Conservation (phyloP, 2,113 vertebrate genomes). For the Eonycteris spelaea region DNA sequence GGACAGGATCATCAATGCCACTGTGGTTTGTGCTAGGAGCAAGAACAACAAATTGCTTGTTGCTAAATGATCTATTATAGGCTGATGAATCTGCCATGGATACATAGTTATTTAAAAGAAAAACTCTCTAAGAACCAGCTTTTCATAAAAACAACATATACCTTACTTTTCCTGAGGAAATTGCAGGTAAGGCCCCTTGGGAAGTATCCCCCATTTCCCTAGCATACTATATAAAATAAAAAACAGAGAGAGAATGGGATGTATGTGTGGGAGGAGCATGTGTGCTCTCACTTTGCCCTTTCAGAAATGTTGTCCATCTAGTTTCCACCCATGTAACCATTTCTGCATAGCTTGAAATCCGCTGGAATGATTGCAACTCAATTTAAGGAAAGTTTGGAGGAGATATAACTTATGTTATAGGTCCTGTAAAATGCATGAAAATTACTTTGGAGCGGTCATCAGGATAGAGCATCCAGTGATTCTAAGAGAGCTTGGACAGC, state of each 20-base stretch:
- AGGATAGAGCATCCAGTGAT: background rate
- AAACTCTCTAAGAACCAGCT: background rate
- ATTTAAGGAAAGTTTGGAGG: background rate
- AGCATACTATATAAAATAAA: background rate
- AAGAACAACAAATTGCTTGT: background rate
- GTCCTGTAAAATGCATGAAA: background rate
- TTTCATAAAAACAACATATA: conserved; percentile 24
- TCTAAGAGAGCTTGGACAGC: background rate
- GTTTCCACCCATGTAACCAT: background rate
- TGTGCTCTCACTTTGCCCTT: background rate
- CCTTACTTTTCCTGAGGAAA: background rate
- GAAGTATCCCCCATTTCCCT: background rate
- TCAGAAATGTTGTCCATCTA: background rate
- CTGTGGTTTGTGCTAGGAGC: background rate
- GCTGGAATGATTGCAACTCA: background rate
- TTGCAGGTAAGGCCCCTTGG: background rate
- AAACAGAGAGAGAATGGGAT: background rate
- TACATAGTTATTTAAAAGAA: conserved; percentile 37
- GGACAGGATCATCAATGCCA: background rate
- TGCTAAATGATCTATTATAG: background rate
- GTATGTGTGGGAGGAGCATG: background rate
- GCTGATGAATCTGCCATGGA: background rate
- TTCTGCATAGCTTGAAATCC: background rate
- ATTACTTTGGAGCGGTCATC: background rate
- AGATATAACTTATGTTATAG: background rate